phyloP scores from a whole-genome alignment of 2,797 vertebrate species.

The Acanthis flammea region DNA sequence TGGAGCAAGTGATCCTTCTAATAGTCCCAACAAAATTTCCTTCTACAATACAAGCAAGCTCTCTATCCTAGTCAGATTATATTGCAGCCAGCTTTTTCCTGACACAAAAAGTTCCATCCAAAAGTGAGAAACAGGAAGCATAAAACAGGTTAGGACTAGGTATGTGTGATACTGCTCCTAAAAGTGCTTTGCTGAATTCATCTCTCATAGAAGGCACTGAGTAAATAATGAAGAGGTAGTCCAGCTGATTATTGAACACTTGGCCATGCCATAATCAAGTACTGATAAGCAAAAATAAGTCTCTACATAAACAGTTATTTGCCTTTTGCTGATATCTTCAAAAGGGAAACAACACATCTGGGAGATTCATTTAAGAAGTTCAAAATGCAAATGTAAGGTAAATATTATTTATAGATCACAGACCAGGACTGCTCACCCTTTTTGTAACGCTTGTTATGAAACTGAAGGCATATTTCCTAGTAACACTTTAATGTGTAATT shows the following conservation, averaged over 20 bases:
- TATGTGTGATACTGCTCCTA: not conserved
- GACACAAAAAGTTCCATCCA: accelerated
- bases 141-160: not conserved
- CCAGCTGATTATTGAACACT: not conserved
- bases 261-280: not conserved
- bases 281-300: not conserved
- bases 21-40: not conserved
- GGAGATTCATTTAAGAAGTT: not conserved
- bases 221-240: not conserved
- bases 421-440: not conserved
- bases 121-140: not conserved
- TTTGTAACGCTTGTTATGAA: not conserved
- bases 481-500: not conserved
- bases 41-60: not conserved
- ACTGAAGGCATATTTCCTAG: not conserved
- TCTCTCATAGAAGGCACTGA: not conserved
- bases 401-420: not conserved
- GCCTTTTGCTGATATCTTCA: not conserved
- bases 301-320: not conserved
- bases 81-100: not conserved
- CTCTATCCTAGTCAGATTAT: not conserved
- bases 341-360: not conserved
- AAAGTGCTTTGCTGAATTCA: not conserved
- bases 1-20: not conserved
- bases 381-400: not conserved